Base-by-base conservation (phyloP, 2,888 invertebrate genomes). In the Eupsilia transversa region DNA sequence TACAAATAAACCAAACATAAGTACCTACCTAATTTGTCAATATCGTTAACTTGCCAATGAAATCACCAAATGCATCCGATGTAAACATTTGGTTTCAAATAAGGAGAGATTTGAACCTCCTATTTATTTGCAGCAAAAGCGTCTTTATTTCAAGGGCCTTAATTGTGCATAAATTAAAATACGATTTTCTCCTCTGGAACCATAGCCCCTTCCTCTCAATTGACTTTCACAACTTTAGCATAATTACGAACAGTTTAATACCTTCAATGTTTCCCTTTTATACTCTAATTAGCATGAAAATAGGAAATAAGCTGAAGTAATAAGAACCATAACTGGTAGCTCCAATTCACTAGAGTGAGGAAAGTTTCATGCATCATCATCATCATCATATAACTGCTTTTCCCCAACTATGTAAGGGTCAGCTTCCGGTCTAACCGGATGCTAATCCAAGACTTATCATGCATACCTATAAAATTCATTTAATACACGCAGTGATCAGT, bases 101-200 rank as follows among this genome's bases (percentile, higher is more conserved):
- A 41, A 41, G 6, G 12, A 43, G 23, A 64, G 14, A 30, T 43
- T 43, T 30, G 30, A 14, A 41, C 46, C 14, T 49, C 35, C 12
- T n/a, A 14, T 14, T 30, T n/a, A 46, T 30, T 54, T 20, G 1
- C 38, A 56, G 14, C 14, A 46, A 79, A 78, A 80, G 27, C 46
- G 17, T 73, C 27, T 76, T 74, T 65, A 33, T 76, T 38, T 38
- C 7, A 56, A 56, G 20, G 33, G 54, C 5, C 27, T 65, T 64
- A 80, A 74, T 80, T 74, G 54, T 60, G 65, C 54, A 74, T 77
- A 80, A 54, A 77, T 74, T 77, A 75, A 65, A 75, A 75, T 74
- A 77, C 75, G 59, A 54, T 77, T 80, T 54, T 20, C 33, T 52
- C 64, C 46, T 60, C 54, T 14, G 14, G 63, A 23, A 64, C 33